These are phyloP conservation scores for Anastatus disparis DNA, from an alignment of 1,140 invertebrate species.

Conservation along the genomic window DNA sequence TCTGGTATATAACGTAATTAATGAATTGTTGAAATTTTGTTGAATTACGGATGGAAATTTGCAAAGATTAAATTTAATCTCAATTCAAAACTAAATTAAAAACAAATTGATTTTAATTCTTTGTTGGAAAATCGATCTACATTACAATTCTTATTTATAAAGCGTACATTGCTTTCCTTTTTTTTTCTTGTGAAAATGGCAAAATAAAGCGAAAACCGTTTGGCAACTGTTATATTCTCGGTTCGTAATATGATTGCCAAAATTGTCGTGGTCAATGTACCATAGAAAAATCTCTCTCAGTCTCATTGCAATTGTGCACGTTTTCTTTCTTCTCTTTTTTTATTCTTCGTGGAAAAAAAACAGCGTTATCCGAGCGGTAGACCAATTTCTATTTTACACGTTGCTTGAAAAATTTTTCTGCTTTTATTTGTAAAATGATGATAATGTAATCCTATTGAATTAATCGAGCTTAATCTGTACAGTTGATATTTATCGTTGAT, in stretches of 20 bases:
- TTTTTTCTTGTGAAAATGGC: neutral
- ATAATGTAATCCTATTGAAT: neutral
- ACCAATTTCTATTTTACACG: constrained; percentile 18
- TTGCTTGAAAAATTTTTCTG: neutral
- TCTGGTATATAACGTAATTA: too few relatives aligned
- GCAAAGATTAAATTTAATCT: too few relatives aligned
- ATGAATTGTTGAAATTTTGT: too few relatives aligned
- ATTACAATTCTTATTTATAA: too few relatives aligned
- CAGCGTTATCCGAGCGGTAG: neutral
- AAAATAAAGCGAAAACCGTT: neutral
- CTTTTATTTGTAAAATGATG: neutral
- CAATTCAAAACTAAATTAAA: too few relatives aligned
- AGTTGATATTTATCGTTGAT: too few relatives aligned
- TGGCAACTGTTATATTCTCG: neutral
- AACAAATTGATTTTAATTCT: too few relatives aligned
- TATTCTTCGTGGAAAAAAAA: neutral
- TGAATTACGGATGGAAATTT: too few relatives aligned
- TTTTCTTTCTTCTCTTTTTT: neutral
- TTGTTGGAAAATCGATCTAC: too few relatives aligned
- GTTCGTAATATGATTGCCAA: neutral
- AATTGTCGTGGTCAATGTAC: constrained; percentile 21
- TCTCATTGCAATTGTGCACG: neutral
- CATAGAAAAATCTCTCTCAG: constrained; percentile 8
- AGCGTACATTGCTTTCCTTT: neutral
- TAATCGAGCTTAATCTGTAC: too few relatives aligned